Evolutionary conservation across 53 echinoderm and acorn worm species (phyloP).

Genomic region (Luidia sarsii): DNA sequence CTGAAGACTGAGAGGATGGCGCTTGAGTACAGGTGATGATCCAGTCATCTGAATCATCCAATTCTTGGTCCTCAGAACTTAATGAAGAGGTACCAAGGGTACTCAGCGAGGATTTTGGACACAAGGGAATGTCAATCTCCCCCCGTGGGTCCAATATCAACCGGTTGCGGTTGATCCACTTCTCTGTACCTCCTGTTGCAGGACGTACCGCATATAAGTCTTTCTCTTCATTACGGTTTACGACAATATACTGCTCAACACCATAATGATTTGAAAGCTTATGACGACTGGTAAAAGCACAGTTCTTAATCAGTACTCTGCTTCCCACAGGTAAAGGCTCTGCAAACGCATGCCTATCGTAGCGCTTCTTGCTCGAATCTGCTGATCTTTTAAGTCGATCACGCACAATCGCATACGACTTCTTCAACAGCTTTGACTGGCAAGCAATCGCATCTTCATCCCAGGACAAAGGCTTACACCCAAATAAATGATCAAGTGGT

Average conservation of each 20-base stretch:
- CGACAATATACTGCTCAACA: not conserved
- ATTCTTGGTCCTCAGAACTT: too few species aligned
- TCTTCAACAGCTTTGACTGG: not conserved
- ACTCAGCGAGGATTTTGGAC: too few species aligned
- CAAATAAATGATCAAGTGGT: slow-evolving; percentile 14
- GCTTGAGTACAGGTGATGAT: too few species aligned
- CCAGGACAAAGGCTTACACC: not conserved
- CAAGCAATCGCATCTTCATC: not conserved
- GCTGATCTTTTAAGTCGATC: not conserved
- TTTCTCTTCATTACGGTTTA: not conserved
- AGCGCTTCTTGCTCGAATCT: not conserved
- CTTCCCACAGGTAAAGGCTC: slow-evolving; percentile 1
- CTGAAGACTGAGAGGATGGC: too few species aligned
- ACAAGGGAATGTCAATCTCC: too few species aligned
- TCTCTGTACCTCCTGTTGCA: not conserved
- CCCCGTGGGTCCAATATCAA: not conserved
- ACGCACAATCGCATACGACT: not conserved
- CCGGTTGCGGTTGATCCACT: not conserved
- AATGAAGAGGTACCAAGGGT: too few species aligned
- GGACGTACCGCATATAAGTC: slow-evolving; percentile 11
- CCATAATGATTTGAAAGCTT: not conserved
- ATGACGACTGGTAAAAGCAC: not conserved
- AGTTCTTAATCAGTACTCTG: not conserved
- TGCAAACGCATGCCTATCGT: not conserved
- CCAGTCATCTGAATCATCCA: too few species aligned